phyloP scores from a whole-genome alignment of 2,888 invertebrate species.

The Eilema caniola region DNA sequence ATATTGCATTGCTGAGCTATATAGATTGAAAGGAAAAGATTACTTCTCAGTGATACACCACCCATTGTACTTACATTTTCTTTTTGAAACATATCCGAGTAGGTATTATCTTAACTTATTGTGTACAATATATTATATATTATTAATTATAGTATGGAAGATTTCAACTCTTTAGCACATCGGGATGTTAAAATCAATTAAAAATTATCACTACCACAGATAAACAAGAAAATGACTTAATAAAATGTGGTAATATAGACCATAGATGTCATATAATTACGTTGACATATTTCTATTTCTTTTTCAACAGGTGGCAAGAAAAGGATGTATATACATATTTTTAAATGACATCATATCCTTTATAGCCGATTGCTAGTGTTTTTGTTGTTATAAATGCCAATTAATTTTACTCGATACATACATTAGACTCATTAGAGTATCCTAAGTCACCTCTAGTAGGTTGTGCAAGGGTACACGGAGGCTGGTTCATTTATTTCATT shows the following conservation, averaged over 20 bases:
- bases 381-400: constrained; percentile 38
- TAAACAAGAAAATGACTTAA: neutral
- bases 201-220: neutral
- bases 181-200: constrained; percentile 3
- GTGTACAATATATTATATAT: neutral
- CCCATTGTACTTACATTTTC: neutral
- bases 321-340: neutral
- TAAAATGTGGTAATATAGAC: neutral
- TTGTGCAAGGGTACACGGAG: neutral
- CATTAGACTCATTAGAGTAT: constrained; percentile 15
- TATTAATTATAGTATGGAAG: neutral
- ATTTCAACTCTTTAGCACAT: neutral
- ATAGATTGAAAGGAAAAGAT: neutral
- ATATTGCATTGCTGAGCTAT: neutral
- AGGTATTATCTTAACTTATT: neutral
- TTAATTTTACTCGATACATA: constrained; percentile 34
- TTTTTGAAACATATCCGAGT: neutral
- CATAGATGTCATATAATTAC: neutral
- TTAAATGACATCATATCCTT: constrained; percentile 38
- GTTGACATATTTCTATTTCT: neutral
- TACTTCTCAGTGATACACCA: neutral
- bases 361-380: constrained; percentile 27
- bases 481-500: constrained; percentile 5
- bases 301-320: neutral
- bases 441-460: constrained; percentile 2